phyloP scores from a whole-genome alignment of 1,140 invertebrate species.

The Aricia agestis region DNA sequence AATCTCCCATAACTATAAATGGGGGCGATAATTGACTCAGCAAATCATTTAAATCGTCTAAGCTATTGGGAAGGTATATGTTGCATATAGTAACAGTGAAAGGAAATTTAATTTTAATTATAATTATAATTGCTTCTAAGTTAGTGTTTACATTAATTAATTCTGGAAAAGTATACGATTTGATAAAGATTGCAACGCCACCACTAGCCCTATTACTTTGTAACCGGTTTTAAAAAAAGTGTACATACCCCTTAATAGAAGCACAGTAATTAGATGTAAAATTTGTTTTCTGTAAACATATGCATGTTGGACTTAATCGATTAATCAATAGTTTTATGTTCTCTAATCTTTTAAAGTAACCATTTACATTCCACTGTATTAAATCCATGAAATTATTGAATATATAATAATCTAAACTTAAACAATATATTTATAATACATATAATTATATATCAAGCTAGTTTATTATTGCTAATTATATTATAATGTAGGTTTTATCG shows the following conservation, averaged over 20 bases:
- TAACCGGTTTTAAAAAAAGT: conserved; percentile 32
- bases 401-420: conserved; percentile 12
- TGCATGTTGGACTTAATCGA: conserved; percentile 24
- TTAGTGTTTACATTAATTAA: conserved; percentile 36
- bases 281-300: conserved; percentile 45
- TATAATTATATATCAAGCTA: too few relatives aligned
- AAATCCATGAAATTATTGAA: conserved; percentile 21
- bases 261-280: conserved; percentile 30
- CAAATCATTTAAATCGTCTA: conserved; percentile 35
- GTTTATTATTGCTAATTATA: too few relatives aligned
- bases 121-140: conserved; percentile 31
- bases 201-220: conserved; percentile 34
- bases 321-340: conserved; percentile 32
- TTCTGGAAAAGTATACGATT: conserved; percentile 26
- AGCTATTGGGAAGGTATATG: conserved; percentile 42
- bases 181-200: conserved; percentile 39
- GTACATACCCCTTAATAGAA: conserved; percentile 28
- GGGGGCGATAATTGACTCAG: conserved; percentile 42
- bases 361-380: conserved; percentile 35
- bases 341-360: conserved; percentile 29
- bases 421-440: conserved; percentile 4
- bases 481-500: not conserved
- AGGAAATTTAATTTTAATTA: conserved; percentile 11
- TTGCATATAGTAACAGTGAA: conserved; percentile 37
- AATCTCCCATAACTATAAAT: conserved; percentile 43